A percentile compares a stretch with the other conserved stretches of the same genome.
Evolutionary conservation across 2,888 invertebrate species (phyloP).

Genomic region (Acleris cristana): DNA sequence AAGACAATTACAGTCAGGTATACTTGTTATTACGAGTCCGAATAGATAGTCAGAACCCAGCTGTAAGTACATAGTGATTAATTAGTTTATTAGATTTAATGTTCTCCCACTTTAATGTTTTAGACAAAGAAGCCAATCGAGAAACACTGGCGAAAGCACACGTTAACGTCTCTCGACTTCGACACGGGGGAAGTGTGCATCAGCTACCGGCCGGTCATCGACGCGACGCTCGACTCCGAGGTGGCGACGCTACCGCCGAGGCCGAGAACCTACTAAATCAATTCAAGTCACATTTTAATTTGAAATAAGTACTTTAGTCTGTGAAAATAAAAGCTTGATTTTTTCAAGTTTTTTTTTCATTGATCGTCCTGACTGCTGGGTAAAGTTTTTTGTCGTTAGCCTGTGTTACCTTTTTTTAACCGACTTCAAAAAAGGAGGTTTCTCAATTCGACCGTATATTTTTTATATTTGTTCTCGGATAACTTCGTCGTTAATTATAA

Average conservation of each 20-base stretch:
- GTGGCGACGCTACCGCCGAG: conserved; percentile 94
- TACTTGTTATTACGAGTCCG: too few species aligned
- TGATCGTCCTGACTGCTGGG: too few species aligned
- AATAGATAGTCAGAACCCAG: too few species aligned
- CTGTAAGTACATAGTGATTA: too few species aligned
- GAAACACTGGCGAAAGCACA: conserved; percentile 99
- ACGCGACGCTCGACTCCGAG: conserved; percentile 92
- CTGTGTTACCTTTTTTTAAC: too few species aligned
- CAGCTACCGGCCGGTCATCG: conserved; percentile 95
- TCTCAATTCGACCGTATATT: too few species aligned
- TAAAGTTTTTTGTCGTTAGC: too few species aligned
- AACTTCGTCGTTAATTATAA: too few species aligned
- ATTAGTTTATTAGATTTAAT: not conserved
- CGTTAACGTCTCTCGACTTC: conserved; percentile 88
- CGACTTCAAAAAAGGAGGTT: too few species aligned
- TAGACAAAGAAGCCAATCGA: conserved; percentile 88
- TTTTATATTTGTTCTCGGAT: too few species aligned
- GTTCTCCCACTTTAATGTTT: conserved; percentile 14
- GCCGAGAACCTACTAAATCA: conserved; percentile 92
- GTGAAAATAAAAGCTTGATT: not conserved
- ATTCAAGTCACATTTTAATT: not conserved
- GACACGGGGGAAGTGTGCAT: conserved; percentile 91
- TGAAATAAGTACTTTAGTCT: not conserved
- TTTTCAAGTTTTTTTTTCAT: not conserved
- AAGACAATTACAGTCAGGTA: too few species aligned